A percentile compares a stretch with the other conserved stretches of the same genome.
Evolutionary conservation across 2,888 invertebrate species (phyloP).

Genomic region (Carcina quercana): DNA sequence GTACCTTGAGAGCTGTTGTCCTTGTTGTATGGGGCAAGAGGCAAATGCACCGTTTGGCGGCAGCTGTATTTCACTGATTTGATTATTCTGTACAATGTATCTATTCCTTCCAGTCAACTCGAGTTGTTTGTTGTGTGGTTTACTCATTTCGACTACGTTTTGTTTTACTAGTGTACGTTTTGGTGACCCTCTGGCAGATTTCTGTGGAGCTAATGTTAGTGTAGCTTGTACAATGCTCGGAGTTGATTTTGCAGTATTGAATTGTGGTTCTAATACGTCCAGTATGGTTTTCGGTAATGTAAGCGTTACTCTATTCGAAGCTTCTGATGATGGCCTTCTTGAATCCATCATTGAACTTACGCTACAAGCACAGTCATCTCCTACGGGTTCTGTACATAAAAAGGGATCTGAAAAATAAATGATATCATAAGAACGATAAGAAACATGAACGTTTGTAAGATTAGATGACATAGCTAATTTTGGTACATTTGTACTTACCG

Average conservation of each 20-base stretch:
- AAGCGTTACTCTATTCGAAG: constrained; percentile 68
- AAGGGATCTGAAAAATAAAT: constrained; percentile 65
- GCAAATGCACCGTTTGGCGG: constrained; percentile 57
- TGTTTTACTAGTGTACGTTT: constrained; percentile 64
- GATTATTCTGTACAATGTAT: constrained; percentile 70
- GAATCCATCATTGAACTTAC: constrained; percentile 79
- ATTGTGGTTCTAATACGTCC: constrained; percentile 73
- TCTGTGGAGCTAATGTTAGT: constrained; percentile 76
- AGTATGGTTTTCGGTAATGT: constrained; percentile 69
- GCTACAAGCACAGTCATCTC: constrained; percentile 81
- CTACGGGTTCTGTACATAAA: constrained; percentile 61
- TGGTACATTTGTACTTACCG: constrained; percentile 58
- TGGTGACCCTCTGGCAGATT: constrained; percentile 59
- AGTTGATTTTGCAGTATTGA: constrained; percentile 64
- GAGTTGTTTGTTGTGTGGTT: constrained; percentile 58
- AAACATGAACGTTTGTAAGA: not conserved
- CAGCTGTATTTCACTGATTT: constrained; percentile 68
- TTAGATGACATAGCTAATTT: too few species aligned
- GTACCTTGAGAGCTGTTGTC: constrained; percentile 70
- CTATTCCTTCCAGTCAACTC: constrained; percentile 66
- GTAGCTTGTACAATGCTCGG: constrained; percentile 77
- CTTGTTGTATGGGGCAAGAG: constrained; percentile 60
- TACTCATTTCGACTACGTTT: constrained; percentile 52
- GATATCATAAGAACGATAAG: not conserved
- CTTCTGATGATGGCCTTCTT: constrained; percentile 73